Base-by-base conservation (phyloP, 2,888 invertebrate species). In the Melanostoma mellinum region DNA sequence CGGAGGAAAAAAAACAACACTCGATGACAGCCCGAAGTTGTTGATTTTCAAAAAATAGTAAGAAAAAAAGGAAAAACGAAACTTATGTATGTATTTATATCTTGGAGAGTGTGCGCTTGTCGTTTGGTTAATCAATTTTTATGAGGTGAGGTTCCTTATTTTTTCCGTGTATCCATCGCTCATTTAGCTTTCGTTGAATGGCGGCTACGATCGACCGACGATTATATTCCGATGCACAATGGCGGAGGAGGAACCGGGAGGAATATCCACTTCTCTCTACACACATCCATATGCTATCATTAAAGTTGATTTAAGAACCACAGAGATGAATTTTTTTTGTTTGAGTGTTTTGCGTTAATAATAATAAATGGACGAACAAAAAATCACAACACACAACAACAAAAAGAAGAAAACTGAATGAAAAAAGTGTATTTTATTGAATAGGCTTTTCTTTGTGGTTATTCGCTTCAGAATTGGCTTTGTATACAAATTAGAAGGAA, bases 41-140 rank as follows among this genome's bases (percentile, higher is more conserved):
- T 65, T 63, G 35, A 46, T 52, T 60, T 6, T 46, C 6, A 56
- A 56, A 56, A 73, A 71, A 40, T 33, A 44, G 48, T 3, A 52
- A 20, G 20, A 36, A 55, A 50, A 52, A 40, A 71, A 48, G 48
- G 20, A 58, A 56, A 48, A 69, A n/a, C 50, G 44, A 20, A 20
- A 20, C 20, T 20, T 20, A 20, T 30, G 40, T 10, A 33, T 33
- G 33, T 10, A 6, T 4, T 8, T 60, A 50, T 68, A 82, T 78
- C 74, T 74, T 65, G 20, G 9, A 74, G 82, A 84, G 73, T 78
- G 67, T 84, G 71, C 84, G 82, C 82, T 84, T 84, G 84, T 79
- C 79, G 71, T 71, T 84, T 84, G 79, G 84, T 84, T 84, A 84
- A 84, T 84, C 84, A 84, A 84, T 84, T 84, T 84, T 84, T 84